Percentiles rank a stretch among this genome's conserved stretches.
Conservation (phyloP, 1,140 invertebrate genomes). For the Telenomus remus region DNA sequence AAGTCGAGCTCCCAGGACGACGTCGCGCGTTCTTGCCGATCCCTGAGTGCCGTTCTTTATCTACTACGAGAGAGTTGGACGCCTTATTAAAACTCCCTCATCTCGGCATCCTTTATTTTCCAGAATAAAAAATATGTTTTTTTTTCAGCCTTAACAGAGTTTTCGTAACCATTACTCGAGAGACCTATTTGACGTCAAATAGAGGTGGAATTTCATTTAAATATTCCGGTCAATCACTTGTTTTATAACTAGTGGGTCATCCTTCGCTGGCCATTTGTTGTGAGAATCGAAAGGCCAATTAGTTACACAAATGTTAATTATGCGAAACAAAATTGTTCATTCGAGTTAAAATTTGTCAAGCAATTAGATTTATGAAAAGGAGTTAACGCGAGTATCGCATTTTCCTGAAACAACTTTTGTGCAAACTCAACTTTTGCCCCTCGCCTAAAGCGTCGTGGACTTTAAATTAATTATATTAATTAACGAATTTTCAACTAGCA, state of each 20-base stretch:
- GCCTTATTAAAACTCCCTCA: conserved; percentile 58
- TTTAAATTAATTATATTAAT: too few species aligned
- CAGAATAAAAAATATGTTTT: background rate
- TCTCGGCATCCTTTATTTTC: conserved; percentile 24
- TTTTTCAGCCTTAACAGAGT: background rate
- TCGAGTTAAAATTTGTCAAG: conserved; percentile 16
- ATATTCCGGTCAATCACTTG: too few species aligned
- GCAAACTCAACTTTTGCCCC: too few species aligned
- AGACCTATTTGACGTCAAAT: too few species aligned
- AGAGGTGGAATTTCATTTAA: too few species aligned
- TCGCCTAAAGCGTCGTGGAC: too few species aligned
- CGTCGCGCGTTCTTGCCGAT: conserved; percentile 52
- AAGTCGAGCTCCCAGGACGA: conserved; percentile 52
- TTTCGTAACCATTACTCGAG: too few species aligned
- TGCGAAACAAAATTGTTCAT: conserved; percentile 2
- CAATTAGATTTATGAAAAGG: conserved; percentile 13
- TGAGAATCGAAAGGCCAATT: conserved; percentile 6
- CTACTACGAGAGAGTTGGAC: conserved; percentile 31
- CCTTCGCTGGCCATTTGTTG: background rate
- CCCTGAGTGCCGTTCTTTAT: conserved; percentile 56
- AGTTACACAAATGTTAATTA: conserved; percentile 8
- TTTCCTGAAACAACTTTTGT: too few species aligned
- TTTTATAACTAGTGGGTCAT: too few species aligned
- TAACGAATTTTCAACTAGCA: too few species aligned
- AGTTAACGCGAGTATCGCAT: background rate